Evolutionary conservation across 2,888 invertebrate genomes (phyloP).

Genomic region (Sacculina carcini): DNA sequence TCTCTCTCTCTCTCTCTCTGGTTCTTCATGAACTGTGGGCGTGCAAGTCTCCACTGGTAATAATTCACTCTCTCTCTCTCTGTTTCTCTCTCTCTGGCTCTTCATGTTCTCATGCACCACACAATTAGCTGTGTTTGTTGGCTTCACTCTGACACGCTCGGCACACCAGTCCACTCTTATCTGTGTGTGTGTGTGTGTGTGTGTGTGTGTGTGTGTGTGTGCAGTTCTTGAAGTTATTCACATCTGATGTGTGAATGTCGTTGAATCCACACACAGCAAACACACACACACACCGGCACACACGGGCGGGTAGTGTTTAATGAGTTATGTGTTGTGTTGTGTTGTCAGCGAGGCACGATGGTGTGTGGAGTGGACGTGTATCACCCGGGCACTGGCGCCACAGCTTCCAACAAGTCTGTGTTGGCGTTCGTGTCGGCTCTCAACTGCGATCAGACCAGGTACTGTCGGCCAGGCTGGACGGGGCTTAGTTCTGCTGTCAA

Average conservation of each 20-base stretch:
- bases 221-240: not conserved
- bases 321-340: constrained; percentile 16
- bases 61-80: no score
- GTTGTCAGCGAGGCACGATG: constrained; percentile 36
- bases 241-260: not conserved
- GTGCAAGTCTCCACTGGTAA: constrained; percentile 45
- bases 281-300: not conserved
- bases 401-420: constrained; percentile 34
- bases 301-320: constrained; percentile 14
- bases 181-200: constrained; percentile 6
- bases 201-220: constrained; percentile 13
- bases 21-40: constrained; percentile 53
- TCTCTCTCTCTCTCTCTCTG: constrained; percentile 6
- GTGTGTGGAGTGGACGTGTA: constrained; percentile 68
- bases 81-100: not conserved
- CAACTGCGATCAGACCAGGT: constrained; percentile 43
- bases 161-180: no score
- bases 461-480: no score
- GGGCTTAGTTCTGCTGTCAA: no score
- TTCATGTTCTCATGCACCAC: no score
- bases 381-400: constrained; percentile 36
- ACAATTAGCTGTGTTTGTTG: no score
- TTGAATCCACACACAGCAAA: not conserved
- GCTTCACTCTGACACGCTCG: no score
- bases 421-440: constrained; percentile 56